A percentile compares a stretch with the other conserved stretches of the same genome.
Evolutionary conservation across 2,113 vertebrate species (phyloP).

Genomic region (Marcusenius ussheri): DNA sequence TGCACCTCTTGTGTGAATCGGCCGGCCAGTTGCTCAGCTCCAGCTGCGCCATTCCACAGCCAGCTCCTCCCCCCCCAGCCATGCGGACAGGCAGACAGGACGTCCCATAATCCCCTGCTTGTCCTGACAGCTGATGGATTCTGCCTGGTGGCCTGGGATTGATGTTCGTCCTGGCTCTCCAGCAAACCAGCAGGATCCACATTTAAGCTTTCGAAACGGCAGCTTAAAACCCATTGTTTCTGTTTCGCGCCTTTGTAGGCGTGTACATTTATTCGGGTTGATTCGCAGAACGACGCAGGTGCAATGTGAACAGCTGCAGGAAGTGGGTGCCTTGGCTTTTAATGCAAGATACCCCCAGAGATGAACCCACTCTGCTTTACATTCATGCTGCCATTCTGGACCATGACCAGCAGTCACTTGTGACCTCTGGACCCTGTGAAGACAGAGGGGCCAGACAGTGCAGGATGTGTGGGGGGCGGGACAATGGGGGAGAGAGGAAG

Average conservation of each 20-base stretch:
- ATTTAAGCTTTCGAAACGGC: neutral
- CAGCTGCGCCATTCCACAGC: neutral
- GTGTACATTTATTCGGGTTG: neutral
- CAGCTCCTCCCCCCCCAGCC: neutral
- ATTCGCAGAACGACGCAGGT: neutral
- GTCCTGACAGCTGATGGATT: neutral
- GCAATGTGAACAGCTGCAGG: neutral
- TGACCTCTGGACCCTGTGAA: neutral
- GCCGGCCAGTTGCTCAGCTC: neutral
- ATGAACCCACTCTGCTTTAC: neutral
- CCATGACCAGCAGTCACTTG: neutral
- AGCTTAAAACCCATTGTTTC: neutral
- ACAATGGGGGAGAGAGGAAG: neutral
- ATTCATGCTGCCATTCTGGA: neutral
- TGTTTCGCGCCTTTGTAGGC: neutral
- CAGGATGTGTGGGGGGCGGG: neutral
- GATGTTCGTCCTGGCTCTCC: neutral
- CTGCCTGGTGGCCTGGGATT: neutral
- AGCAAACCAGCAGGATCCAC: neutral
- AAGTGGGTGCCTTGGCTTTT: neutral
- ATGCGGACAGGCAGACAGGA: neutral
- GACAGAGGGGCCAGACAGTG: neutral
- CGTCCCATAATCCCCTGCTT: neutral
- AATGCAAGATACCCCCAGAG: neutral
- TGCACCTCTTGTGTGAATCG: neutral